Base-by-base conservation (phyloP, 2,113 vertebrate species). In the Tenebrosternarchus preto region DNA sequence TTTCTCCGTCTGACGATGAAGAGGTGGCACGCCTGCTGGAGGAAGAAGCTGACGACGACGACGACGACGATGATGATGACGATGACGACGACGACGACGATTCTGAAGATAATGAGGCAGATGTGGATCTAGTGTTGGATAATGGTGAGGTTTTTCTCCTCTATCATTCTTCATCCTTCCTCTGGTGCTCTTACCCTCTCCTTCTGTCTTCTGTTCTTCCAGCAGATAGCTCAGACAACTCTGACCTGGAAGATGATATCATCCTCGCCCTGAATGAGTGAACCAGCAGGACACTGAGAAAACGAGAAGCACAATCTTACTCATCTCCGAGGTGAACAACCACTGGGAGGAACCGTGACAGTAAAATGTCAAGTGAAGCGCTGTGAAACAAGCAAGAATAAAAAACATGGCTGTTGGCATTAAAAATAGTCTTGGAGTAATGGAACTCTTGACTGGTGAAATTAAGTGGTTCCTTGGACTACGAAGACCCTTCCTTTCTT, bases 181-280 rank as follows among this genome's bases (percentile, higher is more conserved):
- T 70, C 17, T 27, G 22, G 11, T n/a, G 43, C 12, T 67, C 70
- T 56, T 3, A 67, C 9, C 29, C 5, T 66, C 17, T 33, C 11
- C 84, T 82, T 86, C 76, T 74, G 12, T 4, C 0, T 9, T 86
- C 82, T 85, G 17, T 89, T 86, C 80, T 92, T 90, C 70, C 89
- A 96, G 95, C 96, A 16, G 97, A 99, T 92, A 97, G 95, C 92
- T 97, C 96, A 0, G 97, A 98, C 90, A 98, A 96, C 92, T 98
- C 97, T 0, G 97, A 98, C 92, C 90, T 99, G 88, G 97, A 99
- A 91, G 98, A 99, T 64, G 97, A 99, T 92, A 98, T 99, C 88
- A 97, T 99, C 87, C 91, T 99, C 82, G 95, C 97, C 80, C 88
- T 94, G 82, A 94, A 94, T 66, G 91, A 93, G 84, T 94, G 90